Base-by-base conservation (phyloP, 1,140 invertebrate genomes). In the Tetramorium simillimum region DNA sequence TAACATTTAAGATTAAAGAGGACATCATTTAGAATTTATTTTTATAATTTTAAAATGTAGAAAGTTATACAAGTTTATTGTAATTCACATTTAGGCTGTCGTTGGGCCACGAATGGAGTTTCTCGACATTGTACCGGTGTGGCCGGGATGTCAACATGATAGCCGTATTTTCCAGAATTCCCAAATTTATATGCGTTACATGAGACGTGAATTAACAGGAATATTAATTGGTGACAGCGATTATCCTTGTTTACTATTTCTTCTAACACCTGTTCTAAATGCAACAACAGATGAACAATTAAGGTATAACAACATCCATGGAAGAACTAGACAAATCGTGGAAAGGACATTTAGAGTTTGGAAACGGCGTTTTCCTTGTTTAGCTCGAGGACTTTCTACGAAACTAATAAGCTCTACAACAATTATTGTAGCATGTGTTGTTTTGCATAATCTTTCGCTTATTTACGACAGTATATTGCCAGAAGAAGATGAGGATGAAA, bases 341-440 rank as follows among this genome's bases (percentile, higher is more conserved):
- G 21, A 58, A 12, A 67, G 94, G 37, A 88, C 85, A 9, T 94
- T 92, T 88, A 93, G 94, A 10, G 77, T 93, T 1, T 94, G 91
- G 92, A 95, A 95, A 80, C 85, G 91, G 72, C 63, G 93, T 28
- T 95, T 95, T 89, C 88, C 91, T 24, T 89, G 89, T 16, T 81
- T 93, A 51, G 49, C 85, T 0, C 53, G 84, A 70, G 91, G 90
- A 16, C 18, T 93, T 40, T 21, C 63, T 12, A 75, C 33, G 16
- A 90, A 90, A 46, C 16, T 91, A 16, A 33, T 72, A 7, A 60
- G 62, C 43, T 37, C 53, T 12, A 82, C 67, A 53, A 82, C 88
- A 62, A 85, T 86, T 76, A 63, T 92, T 51, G 78, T 91, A 60
- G 87, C 87, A 3, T 85, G 76, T 87, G 86, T 89, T 46, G 85